Conservation (phyloP, 2,888 invertebrate species). For the Entomobrya multifasciata region DNA sequence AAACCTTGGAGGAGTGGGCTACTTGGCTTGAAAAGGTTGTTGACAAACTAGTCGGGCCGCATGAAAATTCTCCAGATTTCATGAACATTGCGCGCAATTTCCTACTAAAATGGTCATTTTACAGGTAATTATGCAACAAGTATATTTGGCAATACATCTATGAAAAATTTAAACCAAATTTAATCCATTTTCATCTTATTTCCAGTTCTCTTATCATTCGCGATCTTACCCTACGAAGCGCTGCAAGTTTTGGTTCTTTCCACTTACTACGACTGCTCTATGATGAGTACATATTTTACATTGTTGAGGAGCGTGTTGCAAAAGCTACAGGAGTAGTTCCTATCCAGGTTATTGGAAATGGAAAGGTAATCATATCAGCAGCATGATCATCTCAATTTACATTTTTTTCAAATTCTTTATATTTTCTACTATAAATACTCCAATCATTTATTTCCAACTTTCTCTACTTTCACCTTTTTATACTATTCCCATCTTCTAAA, state of each 20-base stretch:
- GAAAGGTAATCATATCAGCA: conserved; percentile 15
- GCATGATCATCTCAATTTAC: not conserved
- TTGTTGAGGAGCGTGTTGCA: conserved; percentile 98
- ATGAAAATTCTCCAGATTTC: conserved; percentile 91
- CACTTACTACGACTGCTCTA: conserved; percentile 98
- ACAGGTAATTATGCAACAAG: conserved; percentile 85
- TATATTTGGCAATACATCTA: no score
- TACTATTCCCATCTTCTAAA: not conserved
- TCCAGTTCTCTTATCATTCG: conserved; percentile 97
- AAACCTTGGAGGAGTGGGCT: conserved; percentile 98
- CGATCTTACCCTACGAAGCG: conserved; percentile 96
- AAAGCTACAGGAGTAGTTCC: conserved; percentile 94
- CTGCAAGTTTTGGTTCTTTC: conserved; percentile 99
- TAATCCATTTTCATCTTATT: conserved; percentile 51
- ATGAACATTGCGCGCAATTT: conserved; percentile 94
- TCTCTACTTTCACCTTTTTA: not conserved
- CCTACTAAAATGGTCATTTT: conserved; percentile 99
- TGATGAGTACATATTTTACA: conserved; percentile 99
- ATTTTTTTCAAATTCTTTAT: not conserved
- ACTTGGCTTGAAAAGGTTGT: conserved; percentile 98
- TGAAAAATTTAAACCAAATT: not conserved
- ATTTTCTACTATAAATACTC: not conserved
- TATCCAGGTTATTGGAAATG: conserved; percentile 93
- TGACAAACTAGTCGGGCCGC: conserved; percentile 92
- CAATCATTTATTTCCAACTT: not conserved